A percentile compares a stretch with the other conserved stretches of the same genome.
Evolutionary conservation across 2,888 invertebrate species (phyloP).

Genomic region (Eristalis tenax): DNA sequence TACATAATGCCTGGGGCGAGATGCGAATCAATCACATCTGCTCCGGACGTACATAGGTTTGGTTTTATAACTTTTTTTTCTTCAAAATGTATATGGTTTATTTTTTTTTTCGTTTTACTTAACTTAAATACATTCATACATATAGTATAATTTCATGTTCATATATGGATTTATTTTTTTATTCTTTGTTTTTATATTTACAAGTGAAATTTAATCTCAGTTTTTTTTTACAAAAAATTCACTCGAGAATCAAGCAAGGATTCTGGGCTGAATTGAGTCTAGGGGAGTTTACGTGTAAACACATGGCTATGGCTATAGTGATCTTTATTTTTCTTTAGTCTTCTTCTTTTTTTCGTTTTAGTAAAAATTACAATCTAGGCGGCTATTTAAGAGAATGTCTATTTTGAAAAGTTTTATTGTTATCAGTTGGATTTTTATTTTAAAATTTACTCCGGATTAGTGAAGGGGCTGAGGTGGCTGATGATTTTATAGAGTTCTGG

Average conservation of each 20-base stretch:
- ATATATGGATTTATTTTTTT: background rate
- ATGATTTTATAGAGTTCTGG: background rate
- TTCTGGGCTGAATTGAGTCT: slow-evolving; percentile 1
- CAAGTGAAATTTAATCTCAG: background rate
- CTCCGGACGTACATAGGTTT: slow-evolving; percentile 2
- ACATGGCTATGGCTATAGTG: slow-evolving; percentile 23
- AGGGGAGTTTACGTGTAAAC: background rate
- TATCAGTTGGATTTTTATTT: background rate
- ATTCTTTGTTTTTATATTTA: background rate
- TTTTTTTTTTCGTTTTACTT: background rate
- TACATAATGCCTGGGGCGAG: background rate
- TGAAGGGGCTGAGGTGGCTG: background rate
- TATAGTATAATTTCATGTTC: slow-evolving; percentile 25
- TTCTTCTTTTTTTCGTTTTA: slow-evolving; percentile 49
- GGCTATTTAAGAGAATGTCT: slow-evolving; percentile 23
- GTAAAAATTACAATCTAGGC: slow-evolving; percentile 42
- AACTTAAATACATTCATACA: background rate
- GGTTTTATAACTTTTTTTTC: slow-evolving; percentile 6
- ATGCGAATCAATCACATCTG: slow-evolving; percentile 39
- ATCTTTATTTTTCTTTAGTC: slow-evolving; percentile 40
- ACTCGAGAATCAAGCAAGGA: background rate
- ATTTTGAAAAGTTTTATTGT: background rate
- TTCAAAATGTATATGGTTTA: background rate
- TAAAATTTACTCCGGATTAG: background rate
- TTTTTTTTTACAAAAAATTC: slow-evolving; percentile 4